phyloP scores from a whole-genome alignment of 1,140 invertebrate species.

The Bombus consobrinus region DNA sequence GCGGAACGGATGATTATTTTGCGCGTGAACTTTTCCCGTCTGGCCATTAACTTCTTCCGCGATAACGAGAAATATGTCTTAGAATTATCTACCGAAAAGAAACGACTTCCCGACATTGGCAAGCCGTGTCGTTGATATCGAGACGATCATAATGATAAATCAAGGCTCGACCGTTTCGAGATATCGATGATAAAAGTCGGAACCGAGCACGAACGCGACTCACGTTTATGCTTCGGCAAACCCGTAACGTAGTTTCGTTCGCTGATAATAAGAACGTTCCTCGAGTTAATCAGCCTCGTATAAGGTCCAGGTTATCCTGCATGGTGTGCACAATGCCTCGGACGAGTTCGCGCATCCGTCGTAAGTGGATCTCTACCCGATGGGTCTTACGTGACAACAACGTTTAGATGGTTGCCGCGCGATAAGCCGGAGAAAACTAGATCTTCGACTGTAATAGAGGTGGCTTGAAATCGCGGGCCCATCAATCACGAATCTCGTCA shows the following conservation, averaged over 20 bases:
- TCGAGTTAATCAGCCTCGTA: constrained; percentile 37
- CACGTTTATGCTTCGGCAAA: constrained; percentile 14
- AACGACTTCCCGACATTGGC: neutral
- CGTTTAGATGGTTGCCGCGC: constrained; percentile 41
- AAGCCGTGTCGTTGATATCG: constrained; percentile 37
- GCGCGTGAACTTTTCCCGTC: neutral
- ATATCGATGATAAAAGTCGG: constrained; percentile 32
- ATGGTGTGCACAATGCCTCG: constrained; percentile 15
- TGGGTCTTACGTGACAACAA: constrained; percentile 47
- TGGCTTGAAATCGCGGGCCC: neutral
- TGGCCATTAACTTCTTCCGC: constrained; percentile 5
- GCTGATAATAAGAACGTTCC: constrained; percentile 30
- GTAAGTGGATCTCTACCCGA: constrained; percentile 33
- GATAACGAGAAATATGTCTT: constrained; percentile 13
- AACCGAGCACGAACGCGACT: neutral
- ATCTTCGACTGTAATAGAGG: constrained; percentile 42
- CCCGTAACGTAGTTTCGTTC: constrained; percentile 20
- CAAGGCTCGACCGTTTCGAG: constrained; percentile 15
- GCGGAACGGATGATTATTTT: neutral
- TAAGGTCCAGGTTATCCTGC: constrained; percentile 24
- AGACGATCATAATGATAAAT: constrained; percentile 38
- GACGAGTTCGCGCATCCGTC: constrained; percentile 32
- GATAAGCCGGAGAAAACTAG: constrained; percentile 45
- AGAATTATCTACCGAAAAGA: neutral
- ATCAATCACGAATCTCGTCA: neutral